Evolutionary conservation across 2,113 vertebrate genomes (phyloP), one percentile per base, ranked within the genome.

Genomic region (Clupea harengus): DNA sequence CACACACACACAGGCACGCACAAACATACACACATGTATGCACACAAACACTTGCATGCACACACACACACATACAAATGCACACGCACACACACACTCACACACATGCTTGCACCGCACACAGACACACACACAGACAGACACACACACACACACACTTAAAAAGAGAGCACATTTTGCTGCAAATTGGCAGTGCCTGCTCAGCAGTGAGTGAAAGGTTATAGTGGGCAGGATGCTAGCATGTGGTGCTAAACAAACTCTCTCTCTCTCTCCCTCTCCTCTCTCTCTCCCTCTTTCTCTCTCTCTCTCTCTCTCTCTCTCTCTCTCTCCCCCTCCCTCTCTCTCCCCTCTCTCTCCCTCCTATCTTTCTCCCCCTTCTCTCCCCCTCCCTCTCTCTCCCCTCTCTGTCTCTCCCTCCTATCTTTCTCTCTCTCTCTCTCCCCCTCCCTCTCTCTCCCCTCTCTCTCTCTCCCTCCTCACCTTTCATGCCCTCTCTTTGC

Each of bases 151-250:
- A 49, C 6, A 49, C 6, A 49, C 47, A 49, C 10, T 9, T 13
- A 13, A 13, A 11, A 3, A 1, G 50, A 52, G 95, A 96, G 91
- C 95, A 49, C 94, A 90, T 93, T 94, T 90, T 89, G 89, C 92
- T 91, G 88, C 90, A 94, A 97, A 97, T 97, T 95, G 96, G 97
- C 47, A 45, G 72, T 90, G 89, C 89, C 91, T 92, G 93, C 94
- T 96, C 93, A 94, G 94, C 93, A 94, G 93, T 92, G 90, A 90
- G 88, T 91, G 89, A 92, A 92, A 91, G 86, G 87, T 88, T 86
- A 87, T 13, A 89, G 89, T 89, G 92, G 92, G 92, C 89, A 91
- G 92, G 89, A 89, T 47, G 82, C 87, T 87, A 91, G 91, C 94
- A 93, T 89, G 89, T 94, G 91, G 92, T 94, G 91, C 92, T 95